phyloP scores from a whole-genome alignment of 2,113 vertebrate species.

The Chloropsis cyanopogon region DNA sequence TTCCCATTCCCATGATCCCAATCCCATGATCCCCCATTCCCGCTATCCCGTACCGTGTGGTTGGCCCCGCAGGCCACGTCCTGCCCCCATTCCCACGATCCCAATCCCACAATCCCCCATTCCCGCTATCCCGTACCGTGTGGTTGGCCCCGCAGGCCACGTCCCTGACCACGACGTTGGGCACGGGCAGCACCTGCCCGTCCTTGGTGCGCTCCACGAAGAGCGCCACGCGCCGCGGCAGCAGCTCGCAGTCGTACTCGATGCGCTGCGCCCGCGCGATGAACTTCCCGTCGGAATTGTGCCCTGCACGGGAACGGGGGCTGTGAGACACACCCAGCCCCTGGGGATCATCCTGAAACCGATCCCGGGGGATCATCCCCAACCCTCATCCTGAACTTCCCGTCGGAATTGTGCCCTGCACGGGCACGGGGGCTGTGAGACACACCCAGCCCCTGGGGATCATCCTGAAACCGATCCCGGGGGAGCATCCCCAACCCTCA shows the following conservation, averaged over 20 bases:
- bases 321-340: no score
- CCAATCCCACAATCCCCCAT: neutral
- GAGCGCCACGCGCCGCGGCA: conserved; percentile 88
- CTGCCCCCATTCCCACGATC: no score
- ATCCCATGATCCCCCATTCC: neutral
- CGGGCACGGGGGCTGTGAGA: neutral
- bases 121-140: neutral
- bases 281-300: conserved; percentile 96
- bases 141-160: neutral
- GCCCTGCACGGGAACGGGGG: conserved; percentile 72
- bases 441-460: no score
- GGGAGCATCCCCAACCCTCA: no score
- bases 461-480: no score
- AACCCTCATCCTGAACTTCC: no score
- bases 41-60: neutral
- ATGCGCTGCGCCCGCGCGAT: conserved; percentile 94
- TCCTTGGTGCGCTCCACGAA: conserved; percentile 98
- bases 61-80: neutral
- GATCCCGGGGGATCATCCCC: no score
- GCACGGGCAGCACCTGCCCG: conserved; percentile 89
- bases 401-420: conserved; percentile 93
- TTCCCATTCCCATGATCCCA: neutral
- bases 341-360: no score
- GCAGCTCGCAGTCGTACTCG: conserved; percentile 95
- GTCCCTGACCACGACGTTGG: conserved; percentile 56